These are phyloP conservation scores for Epistrophella euchroma DNA, from an alignment of 2,888 invertebrate genomes.

Conservation along the genomic window DNA sequence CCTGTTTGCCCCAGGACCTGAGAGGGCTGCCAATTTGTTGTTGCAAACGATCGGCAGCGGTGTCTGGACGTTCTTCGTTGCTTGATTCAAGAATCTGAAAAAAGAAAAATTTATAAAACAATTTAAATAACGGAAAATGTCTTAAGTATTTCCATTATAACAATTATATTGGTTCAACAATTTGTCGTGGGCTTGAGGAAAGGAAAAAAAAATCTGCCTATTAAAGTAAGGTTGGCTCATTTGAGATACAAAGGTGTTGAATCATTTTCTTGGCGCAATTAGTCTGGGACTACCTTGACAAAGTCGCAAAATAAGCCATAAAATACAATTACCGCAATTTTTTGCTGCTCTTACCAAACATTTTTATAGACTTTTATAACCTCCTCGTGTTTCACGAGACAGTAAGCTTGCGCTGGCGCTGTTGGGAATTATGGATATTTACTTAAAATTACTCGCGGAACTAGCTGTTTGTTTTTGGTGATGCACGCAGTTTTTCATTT, in stretches of 20 bases:
- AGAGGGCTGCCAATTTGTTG: constrained; percentile 70
- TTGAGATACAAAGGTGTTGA: constrained; percentile 46
- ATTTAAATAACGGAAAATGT: constrained; percentile 3
- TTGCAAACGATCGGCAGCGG: constrained; percentile 62
- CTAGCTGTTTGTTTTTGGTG: constrained; percentile 51
- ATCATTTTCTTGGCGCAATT: constrained; percentile 41
- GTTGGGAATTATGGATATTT: constrained; percentile 46
- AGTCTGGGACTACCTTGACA: constrained; percentile 44
- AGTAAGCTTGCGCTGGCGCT: too few species aligned
- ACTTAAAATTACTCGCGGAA: constrained; percentile 50
- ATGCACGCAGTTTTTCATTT: constrained; percentile 57
- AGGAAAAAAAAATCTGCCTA: not conserved
- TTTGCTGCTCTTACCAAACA: constrained; percentile 42
- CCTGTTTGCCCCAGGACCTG: constrained; percentile 74
- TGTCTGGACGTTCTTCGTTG: constrained; percentile 80
- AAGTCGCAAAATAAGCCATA: constrained; percentile 27
- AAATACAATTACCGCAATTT: constrained; percentile 27
- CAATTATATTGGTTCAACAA: constrained; percentile 5
- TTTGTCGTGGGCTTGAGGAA: not conserved
- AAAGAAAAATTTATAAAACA: constrained; percentile 19
- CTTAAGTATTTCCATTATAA: not conserved
- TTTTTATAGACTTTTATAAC: constrained; percentile 8
- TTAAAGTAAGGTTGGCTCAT: constrained; percentile 13
- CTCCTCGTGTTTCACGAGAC: not conserved
- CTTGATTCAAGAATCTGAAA: constrained; percentile 83